Base-by-base conservation (phyloP, 2,888 invertebrate species). In the Vanessa cardui region DNA sequence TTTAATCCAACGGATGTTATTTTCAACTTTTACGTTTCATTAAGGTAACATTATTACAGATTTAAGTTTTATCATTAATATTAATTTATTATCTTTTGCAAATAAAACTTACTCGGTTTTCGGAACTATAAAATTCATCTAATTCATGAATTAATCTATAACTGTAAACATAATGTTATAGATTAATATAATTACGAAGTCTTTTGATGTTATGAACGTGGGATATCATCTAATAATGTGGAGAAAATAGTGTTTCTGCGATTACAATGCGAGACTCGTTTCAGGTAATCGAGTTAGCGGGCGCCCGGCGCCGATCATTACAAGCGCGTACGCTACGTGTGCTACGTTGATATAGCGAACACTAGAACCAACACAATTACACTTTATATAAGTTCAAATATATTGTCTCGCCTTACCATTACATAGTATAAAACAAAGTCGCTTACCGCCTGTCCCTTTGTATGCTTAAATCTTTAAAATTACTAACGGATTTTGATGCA, bases 221-320 rank as follows among this genome's bases (percentile, higher is more conserved):
- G 58, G 70, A 58, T 47, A 70, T 67, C 63, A 82, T 83, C 80
- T 82, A 87, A 88, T 89, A 88, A 87, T 82, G 85, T 83, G 80
- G 80, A 83, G 84, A 85, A 86, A 86, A 86, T 85, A 84, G 87
- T 85, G 84, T 84, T 82, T 80, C 78, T 79, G 72, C 69, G 75
- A 87, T 90, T 89, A 86, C 85, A 83, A 92, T 91, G 89, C 90
- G 77, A 85, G 86, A 80, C 90, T 83, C 89, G 90, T 87, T 76
- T 77, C 77, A 81, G 80, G 87, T 90, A 92, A 92, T 90, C 84
- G 82, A 89, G 90, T 92, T 92, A 91, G 86, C 81, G 84, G 85
- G 79, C 81, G 85, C 82, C 81, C 83, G 77, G 80, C 85, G 83
- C 76, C 76, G 78, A 78, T 81, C 78, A 88, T 89, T 89, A 87